These are phyloP conservation scores for Smithornis capensis DNA, from an alignment of 2,113 vertebrate genomes.

Conservation along the genomic window DNA sequence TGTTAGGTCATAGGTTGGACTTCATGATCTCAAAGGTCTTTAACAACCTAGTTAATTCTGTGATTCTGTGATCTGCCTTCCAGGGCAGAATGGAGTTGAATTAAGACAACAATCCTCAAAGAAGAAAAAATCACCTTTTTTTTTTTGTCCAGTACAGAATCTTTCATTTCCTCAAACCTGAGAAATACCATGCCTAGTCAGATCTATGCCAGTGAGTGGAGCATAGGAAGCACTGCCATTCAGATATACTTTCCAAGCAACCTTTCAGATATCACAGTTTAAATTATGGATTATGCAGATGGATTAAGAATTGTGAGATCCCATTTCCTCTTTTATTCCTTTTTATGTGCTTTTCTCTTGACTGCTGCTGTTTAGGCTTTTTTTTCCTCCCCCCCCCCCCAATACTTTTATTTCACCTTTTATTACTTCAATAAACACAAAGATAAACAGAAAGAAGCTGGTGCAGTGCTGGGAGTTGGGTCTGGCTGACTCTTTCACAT, in stretches of 20 bases:
- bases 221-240: neutral
- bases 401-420: neutral
- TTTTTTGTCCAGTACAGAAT: neutral
- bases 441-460: neutral
- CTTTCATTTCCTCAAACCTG: neutral
- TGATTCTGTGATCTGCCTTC: neutral
- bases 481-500: neutral
- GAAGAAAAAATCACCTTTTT: neutral
- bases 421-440: neutral
- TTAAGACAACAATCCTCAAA: fast-evolving
- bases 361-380: neutral
- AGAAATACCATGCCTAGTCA: neutral
- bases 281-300: neutral
- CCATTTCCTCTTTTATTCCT: neutral
- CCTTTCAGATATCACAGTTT: neutral
- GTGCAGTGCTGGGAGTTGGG: neutral
- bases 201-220: neutral
- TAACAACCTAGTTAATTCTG: no score
- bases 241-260: neutral
- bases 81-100: neutral
- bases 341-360: neutral
- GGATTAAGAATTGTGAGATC: neutral
- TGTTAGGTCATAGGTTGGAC: no score
- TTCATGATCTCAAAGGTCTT: no score
- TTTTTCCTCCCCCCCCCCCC: fast-evolving